Percentiles rank a stretch among this genome's conserved stretches.
These are phyloP conservation scores for Eristalis arbustorum DNA, from an alignment of 2,888 invertebrate genomes.

Conservation along the genomic window DNA sequence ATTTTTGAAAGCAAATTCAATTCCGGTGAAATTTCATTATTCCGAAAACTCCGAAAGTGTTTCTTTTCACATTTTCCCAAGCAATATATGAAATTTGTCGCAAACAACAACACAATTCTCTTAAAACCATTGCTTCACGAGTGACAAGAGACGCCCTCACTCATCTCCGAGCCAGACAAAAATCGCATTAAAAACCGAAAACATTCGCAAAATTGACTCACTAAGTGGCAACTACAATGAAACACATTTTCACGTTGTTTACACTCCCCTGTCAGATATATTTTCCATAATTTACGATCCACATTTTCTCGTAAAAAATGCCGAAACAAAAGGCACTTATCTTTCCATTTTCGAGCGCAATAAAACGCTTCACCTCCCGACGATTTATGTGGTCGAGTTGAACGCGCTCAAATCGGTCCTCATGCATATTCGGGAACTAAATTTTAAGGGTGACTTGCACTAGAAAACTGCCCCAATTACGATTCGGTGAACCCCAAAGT, in stretches of 20 bases:
- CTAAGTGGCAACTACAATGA: background rate
- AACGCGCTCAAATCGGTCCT: background rate
- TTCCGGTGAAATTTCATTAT: background rate
- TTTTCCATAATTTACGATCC: background rate
- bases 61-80: background rate
- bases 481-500: slow-evolving; percentile 26
- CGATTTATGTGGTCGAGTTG: background rate
- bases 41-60: background rate
- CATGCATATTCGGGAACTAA: slow-evolving; percentile 7
- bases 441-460: background rate
- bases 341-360: background rate
- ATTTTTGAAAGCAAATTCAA: background rate
- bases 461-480: background rate
- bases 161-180: background rate
- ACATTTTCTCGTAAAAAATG: background rate
- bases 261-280: background rate
- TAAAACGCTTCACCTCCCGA: background rate
- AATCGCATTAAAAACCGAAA: background rate
- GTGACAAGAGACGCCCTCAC: background rate
- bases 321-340: background rate
- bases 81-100: background rate
- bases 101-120: background rate
- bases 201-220: background rate
- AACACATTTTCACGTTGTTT: background rate
- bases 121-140: background rate